Percentiles rank a stretch among this genome's conserved stretches.
These are phyloP conservation scores for Trichonephila clavata DNA, from an alignment of 1,140 invertebrate species.

Conservation along the genomic window DNA sequence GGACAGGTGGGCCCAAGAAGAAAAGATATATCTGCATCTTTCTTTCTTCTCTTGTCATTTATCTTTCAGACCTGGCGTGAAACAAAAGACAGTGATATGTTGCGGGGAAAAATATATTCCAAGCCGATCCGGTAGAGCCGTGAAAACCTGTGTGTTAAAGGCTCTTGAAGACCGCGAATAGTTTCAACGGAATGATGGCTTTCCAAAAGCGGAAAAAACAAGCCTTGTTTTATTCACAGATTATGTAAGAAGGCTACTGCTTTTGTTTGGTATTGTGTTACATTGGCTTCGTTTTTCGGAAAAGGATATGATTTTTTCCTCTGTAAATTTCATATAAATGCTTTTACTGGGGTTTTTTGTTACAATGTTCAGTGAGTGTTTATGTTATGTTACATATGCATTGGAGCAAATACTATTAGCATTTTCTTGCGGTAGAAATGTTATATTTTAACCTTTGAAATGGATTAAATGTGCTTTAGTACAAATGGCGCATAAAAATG, in stretches of 20 bases:
- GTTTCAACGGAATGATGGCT: conserved; percentile 7
- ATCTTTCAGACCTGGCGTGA: conserved; percentile 62
- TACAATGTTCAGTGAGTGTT: not conserved
- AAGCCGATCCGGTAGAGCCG: not conserved
- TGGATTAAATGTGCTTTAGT: too few relatives aligned
- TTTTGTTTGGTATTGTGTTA: not conserved
- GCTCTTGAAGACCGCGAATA: not conserved
- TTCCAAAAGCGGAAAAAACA: not conserved
- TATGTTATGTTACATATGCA: not conserved
- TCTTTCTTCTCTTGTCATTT: conserved; percentile 67
- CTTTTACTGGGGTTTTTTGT: not conserved
- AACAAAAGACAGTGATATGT: conserved; percentile 69
- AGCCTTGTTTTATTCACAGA: conserved; percentile 27
- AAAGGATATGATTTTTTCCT: not conserved
- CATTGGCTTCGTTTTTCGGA: not conserved
- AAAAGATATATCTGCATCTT: conserved; percentile 66
- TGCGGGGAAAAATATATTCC: conserved; percentile 24
- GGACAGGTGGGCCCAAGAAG: conserved; percentile 67
- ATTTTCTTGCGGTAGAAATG: too few relatives aligned
- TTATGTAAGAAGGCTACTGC: not conserved
- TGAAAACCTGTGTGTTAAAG: conserved; percentile 28
- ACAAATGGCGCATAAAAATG: too few relatives aligned
- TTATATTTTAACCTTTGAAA: too few relatives aligned
- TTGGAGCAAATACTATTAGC: too few relatives aligned
- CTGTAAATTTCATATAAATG: not conserved